Evolutionary conservation across 2,797 vertebrate species (phyloP).

Genomic region (Arrhamphus sclerolepis): DNA sequence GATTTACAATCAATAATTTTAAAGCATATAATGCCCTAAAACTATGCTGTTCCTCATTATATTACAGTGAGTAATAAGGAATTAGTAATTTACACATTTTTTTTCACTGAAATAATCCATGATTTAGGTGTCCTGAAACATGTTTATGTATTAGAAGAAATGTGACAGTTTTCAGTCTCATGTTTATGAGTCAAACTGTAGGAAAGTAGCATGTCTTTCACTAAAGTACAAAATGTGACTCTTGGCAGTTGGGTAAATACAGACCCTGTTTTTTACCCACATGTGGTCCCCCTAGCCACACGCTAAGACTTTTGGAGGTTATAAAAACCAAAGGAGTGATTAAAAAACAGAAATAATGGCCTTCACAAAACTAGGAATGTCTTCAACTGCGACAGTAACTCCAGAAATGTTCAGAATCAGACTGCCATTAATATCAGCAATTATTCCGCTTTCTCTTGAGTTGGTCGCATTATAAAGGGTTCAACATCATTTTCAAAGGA

Average conservation of each 20-base stretch:
- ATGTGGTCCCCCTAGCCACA: slow-evolving; percentile 79
- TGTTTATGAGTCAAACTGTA: background rate
- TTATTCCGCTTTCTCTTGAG: slow-evolving; percentile 55
- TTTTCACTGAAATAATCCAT: background rate
- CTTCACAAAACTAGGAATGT: slow-evolving; percentile 84
- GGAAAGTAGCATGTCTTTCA: slow-evolving; percentile 7
- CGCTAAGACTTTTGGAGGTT: slow-evolving; percentile 78
- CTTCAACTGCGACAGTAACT: slow-evolving; percentile 75
- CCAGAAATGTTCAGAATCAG: slow-evolving; percentile 66
- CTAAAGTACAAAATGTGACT: slow-evolving; percentile 11
- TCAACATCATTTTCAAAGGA: slow-evolving; percentile 47
- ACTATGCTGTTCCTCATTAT: background rate
- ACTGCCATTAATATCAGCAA: slow-evolving; percentile 71
- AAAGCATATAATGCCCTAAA: background rate
- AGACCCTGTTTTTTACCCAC: slow-evolving; percentile 71
- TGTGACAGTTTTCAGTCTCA: background rate
- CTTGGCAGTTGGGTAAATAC: slow-evolving; percentile 28
- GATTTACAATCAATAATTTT: slow-evolving; percentile 2
- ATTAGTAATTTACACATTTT: background rate
- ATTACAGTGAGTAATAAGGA: background rate
- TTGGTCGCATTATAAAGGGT: slow-evolving; percentile 35
- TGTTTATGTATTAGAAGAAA: background rate
- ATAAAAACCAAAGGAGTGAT: slow-evolving; percentile 84
- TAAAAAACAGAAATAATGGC: slow-evolving; percentile 85
- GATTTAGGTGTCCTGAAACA: background rate